Conservation (phyloP, 2,113 vertebrate genomes). For the Galeopterus variegatus region DNA sequence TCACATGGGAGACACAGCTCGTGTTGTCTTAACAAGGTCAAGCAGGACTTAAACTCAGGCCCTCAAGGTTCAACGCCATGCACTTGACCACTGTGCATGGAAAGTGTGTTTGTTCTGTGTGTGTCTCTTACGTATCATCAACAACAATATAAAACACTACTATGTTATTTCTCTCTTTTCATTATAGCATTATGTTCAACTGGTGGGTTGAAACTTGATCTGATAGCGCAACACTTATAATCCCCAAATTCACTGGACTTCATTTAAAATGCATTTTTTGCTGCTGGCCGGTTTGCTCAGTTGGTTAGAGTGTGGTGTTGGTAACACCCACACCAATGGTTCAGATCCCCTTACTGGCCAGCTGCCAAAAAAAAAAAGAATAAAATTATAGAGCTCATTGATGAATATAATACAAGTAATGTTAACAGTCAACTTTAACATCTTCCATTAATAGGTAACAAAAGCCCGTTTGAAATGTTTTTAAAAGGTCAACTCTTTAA, state of each 20-base stretch:
- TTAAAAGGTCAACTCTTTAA: constrained; percentile 22
- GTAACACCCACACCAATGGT: too few relatives aligned
- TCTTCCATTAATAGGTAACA: background rate
- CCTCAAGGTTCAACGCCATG: background rate
- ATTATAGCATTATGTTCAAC: background rate
- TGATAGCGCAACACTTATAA: background rate
- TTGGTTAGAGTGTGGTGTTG: too few relatives aligned
- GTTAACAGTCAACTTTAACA: background rate
- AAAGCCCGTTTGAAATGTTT: background rate
- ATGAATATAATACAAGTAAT: background rate
- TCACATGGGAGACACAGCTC: background rate
- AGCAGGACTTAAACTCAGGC: background rate
- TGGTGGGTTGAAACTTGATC: background rate
- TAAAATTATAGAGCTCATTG: background rate
- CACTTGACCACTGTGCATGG: background rate
- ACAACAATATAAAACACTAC: background rate
- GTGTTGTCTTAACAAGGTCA: background rate
- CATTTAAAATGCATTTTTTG: too few relatives aligned
- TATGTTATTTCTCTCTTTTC: background rate
- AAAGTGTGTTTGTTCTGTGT: background rate
- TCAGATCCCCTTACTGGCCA: too few relatives aligned
- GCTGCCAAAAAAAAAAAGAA: too few relatives aligned
- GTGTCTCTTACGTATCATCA: background rate
- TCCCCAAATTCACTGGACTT: background rate
- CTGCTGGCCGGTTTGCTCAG: too few relatives aligned